Base-by-base conservation (phyloP, 2,888 invertebrate species). In the Pristionchus mayeri region DNA sequence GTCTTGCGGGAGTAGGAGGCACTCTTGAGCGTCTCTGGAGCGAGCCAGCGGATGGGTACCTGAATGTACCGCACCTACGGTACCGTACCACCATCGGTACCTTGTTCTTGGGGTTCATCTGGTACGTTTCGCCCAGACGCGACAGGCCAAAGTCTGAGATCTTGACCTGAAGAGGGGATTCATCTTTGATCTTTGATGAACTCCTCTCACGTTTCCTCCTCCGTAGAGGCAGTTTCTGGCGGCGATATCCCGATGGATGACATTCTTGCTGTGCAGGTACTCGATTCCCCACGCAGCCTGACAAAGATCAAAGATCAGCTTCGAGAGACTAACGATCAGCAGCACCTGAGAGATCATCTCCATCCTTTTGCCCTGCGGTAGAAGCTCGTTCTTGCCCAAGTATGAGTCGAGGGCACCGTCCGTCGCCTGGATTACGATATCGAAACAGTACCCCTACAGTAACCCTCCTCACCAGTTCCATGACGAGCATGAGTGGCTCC, bases 211-310 rank as follows among this genome's bases (percentile, higher is more conserved):
- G 16, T 85, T 60, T 60, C 81, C 81, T 37, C 54, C 52, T 60
- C 87, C 88, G 50, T 86, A 87, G 13, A 89, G 84, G 75, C 89
- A 89, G 44, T 89, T 89, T 30, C 89, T 44, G 16, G 89, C 88
- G 30, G 89, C 89, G 48, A 89, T 86, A 63, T 89, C 89, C 2
- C 89, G 83, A 83, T 89, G 89, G 78, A 89, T 86, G 30, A 86
- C 86, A 44, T 86, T 85, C 50, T 86, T 85, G 0, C 80, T 76
- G 83, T 89, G 89, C 52, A 89, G 86, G 82, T 87, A 88, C n/a
- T 88, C 88, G 54, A 89, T 85, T 44, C 88, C 89, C 88, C 88
- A 88, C 3, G 88, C 87, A 7, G 89, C 88, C 63, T 85, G 83
- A n/a, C 44, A 82, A n/a, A 48, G 37, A 67, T 60, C 48, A 82